phyloP scores from a whole-genome alignment of 2,113 vertebrate genomes.

The Fulmarus glacialis region DNA sequence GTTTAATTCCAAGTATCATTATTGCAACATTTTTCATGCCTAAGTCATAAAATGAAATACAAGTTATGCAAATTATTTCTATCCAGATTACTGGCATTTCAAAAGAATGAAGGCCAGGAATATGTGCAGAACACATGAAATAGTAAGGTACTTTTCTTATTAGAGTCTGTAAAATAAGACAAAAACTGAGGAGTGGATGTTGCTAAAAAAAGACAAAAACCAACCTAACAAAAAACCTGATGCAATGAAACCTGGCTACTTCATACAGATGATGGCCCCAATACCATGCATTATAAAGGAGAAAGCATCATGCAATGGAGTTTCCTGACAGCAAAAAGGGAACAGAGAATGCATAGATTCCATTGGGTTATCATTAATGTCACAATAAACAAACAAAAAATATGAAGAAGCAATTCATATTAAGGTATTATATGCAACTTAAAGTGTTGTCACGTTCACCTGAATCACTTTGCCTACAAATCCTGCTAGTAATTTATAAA shows the following conservation, averaged over 20 bases:
- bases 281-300: no score
- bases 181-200: neutral
- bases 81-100: neutral
- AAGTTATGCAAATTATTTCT: slow-evolving; percentile 9
- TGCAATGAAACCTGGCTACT: neutral
- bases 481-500: neutral
- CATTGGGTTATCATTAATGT: neutral
- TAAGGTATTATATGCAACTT: neutral
- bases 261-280: no score
- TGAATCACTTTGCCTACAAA: neutral
- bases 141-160: neutral
- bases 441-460: neutral
- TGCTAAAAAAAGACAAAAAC: neutral
- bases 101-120: neutral
- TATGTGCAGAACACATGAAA: neutral
- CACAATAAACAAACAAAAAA: neutral
- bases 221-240: neutral
- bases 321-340: neutral
- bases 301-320: neutral
- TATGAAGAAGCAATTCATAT: neutral
- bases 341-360: neutral
- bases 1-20: slow-evolving; percentile 37
- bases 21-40: slow-evolving; percentile 41
- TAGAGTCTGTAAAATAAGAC: neutral
- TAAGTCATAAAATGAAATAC: slow-evolving; percentile 14